Evolutionary conservation across 2,797 vertebrate species (phyloP).

Genomic region (Gallinago solitaria): DNA sequence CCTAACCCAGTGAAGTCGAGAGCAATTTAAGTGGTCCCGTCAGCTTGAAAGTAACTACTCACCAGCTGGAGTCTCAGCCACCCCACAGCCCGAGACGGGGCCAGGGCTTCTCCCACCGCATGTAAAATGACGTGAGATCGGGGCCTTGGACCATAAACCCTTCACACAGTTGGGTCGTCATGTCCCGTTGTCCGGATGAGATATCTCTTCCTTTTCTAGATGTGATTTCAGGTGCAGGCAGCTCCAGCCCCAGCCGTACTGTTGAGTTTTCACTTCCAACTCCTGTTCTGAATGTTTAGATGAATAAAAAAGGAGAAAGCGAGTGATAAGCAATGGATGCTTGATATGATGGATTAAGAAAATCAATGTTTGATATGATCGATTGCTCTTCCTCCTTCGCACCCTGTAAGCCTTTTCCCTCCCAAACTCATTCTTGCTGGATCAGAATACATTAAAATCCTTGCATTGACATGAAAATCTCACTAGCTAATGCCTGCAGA

Average conservation of each 20-base stretch:
- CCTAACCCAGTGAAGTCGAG: background rate
- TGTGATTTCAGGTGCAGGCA: background rate
- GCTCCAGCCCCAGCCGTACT: background rate
- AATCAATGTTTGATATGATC: background rate
- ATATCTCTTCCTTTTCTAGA: background rate
- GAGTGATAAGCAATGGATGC: background rate
- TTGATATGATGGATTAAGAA: background rate
- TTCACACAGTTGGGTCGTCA: background rate
- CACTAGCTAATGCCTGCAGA: background rate
- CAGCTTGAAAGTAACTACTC: background rate
- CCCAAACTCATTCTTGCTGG: background rate
- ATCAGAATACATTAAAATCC: background rate
- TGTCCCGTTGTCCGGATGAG: accelerated
- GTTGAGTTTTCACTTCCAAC: background rate
- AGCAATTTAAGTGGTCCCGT: background rate
- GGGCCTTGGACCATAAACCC: background rate
- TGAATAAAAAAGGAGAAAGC: background rate
- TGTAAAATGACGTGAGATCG: background rate
- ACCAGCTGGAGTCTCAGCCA: background rate
- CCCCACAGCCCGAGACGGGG: accelerated
- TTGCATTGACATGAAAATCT: background rate
- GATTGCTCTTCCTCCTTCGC: background rate
- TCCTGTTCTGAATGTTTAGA: background rate
- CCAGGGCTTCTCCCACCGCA: background rate
- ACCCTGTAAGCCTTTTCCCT: background rate